These are phyloP conservation scores for Chamaea fasciata DNA, from an alignment of 2,113 vertebrate genomes.

Conservation along the genomic window DNA sequence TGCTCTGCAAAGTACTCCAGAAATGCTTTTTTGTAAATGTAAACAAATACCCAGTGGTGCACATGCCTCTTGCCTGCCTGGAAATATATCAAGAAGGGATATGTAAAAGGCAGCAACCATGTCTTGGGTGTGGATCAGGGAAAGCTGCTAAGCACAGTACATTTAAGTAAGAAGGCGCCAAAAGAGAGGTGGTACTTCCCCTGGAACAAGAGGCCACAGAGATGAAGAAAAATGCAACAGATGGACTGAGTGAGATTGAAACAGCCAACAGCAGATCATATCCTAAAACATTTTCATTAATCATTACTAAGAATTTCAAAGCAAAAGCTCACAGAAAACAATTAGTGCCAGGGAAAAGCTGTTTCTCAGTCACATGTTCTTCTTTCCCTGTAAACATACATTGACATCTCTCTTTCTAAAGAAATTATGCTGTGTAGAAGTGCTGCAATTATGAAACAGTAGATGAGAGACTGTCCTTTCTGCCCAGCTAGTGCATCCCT, in stretches of 20 bases:
- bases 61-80: background rate
- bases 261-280: background rate
- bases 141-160: background rate
- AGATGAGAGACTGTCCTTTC: background rate
- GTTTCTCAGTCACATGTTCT: background rate
- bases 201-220: background rate
- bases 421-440: background rate
- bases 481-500: background rate
- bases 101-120: background rate
- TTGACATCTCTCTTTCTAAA: background rate
- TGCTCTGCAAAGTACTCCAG: background rate
- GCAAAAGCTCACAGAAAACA: background rate
- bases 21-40: background rate
- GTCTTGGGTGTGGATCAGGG: background rate
- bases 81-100: background rate
- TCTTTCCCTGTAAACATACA: background rate
- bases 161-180: background rate
- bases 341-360: background rate
- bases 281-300: slow-evolving; percentile 12
- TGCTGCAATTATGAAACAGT: background rate
- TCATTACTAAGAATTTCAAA: background rate
- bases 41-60: background rate
- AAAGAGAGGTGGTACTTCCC: background rate
- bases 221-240: background rate
- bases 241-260: background rate